phyloP scores from a whole-genome alignment of 2,888 invertebrate species.

The Eupithecia exiguata region DNA sequence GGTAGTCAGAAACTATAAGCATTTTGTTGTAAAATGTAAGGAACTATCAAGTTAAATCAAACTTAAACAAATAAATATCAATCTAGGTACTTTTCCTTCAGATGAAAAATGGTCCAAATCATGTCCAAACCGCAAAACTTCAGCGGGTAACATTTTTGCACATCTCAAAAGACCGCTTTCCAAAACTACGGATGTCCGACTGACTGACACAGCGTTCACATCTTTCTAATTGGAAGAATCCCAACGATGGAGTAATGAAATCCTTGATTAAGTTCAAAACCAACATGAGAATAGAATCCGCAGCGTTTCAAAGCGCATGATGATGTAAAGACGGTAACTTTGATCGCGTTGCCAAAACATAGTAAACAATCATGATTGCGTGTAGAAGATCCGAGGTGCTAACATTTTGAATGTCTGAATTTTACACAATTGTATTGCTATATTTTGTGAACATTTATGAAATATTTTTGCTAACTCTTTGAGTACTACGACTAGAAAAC shows the following conservation, averaged over 20 bases:
- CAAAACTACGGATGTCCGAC: background rate
- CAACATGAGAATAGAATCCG: slow-evolving; percentile 19
- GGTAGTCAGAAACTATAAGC: background rate
- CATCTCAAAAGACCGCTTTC: background rate
- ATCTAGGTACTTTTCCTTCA: background rate
- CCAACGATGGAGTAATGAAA: background rate
- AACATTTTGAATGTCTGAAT: background rate
- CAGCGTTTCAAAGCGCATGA: slow-evolving; percentile 42
- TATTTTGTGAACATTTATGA: background rate
- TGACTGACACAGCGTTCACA: background rate
- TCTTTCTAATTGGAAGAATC: background rate
- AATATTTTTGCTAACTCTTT: background rate
- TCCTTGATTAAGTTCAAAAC: slow-evolving; percentile 34
- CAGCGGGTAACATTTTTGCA: background rate
- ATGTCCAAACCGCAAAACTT: background rate
- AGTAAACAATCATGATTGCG: slow-evolving; percentile 16
- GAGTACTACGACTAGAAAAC: background rate
- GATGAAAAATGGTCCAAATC: background rate
- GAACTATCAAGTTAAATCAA: no score
- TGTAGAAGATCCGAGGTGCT: slow-evolving; percentile 1
- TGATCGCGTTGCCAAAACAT: slow-evolving; percentile 52
- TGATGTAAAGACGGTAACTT: slow-evolving; percentile 47
- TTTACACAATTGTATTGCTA: background rate
- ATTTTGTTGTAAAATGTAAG: background rate
- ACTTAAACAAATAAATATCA: background rate